Base-by-base conservation (phyloP, 64 coral and sea anemone species). In the Montipora efflorescens region DNA sequence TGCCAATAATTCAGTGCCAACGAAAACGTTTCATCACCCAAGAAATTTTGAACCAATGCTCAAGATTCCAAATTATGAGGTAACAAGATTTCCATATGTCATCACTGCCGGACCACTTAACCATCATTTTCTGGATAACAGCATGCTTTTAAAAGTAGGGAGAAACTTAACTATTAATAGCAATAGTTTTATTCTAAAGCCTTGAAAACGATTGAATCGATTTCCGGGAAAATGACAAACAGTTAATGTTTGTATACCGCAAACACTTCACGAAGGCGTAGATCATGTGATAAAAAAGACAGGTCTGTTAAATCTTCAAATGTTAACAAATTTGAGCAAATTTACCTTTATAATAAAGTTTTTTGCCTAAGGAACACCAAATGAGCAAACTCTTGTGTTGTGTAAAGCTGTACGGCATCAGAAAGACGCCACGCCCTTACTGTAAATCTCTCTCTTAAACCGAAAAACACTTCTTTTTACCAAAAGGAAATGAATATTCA, bases 201-300 rank as follows among this genome's bases (percentile, higher is more conserved):
- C 12, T 62, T 47, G 36, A 83, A 18, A 67, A 25, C 81, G 81
- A 83, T 67, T 83, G 8, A 47, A 68, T 66, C 58, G 8, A 83
- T 83, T 83, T 83, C 81, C 81, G 81, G 59, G 10, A 67, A 58
- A 66, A 59, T 7, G 25, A 25, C 8, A 83, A 83, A 66, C 15
- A 83, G 1, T 47, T 11, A 57, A 8, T 83, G 12, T 83, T 47
- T 83, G 14, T 67, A 11, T 48, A 83, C 12, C 53, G 43, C 20
- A 66, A 28, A 62, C 11, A 62, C 57, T 64, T 62, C 23, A 45
- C 80, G 64, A 82, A 15, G 3, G 13, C 58, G 5, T 7, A 36
- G n/a, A 6, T 83, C 4, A 46, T 0, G 16, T 46, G 14, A 45
- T 25, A 0, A 52, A 62, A 67, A 52, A 13, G 8, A 52, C 53